phyloP scores from a whole-genome alignment of 2,113 vertebrate genomes.

The Arothron firmamentum region DNA sequence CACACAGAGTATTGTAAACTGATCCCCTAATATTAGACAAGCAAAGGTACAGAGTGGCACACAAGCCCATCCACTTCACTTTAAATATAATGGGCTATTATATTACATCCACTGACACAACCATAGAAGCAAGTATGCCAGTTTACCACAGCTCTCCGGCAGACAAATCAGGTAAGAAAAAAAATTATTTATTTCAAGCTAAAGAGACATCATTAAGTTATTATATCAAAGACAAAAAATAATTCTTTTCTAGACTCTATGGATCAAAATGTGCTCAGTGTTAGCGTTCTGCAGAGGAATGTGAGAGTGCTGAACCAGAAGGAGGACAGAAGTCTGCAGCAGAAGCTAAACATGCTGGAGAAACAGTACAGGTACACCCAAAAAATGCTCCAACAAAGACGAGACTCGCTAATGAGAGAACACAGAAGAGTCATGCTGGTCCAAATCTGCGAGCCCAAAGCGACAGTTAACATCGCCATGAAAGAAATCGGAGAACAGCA shows the following conservation, averaged over 20 bases:
- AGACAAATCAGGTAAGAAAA: not conserved
- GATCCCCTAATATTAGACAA: not conserved
- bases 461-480: conserved; percentile 70
- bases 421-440: conserved; percentile 56
- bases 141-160: not conserved
- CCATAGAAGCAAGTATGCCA: conserved; percentile 23
- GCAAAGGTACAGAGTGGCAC: conserved; percentile 5
- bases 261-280: conserved; percentile 37
- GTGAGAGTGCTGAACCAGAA: conserved; percentile 64
- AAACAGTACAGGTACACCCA: conserved; percentile 52
- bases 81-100: conserved; percentile 39
- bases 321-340: conserved; percentile 62
- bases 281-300: conserved; percentile 28
- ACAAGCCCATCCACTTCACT: conserved; percentile 4
- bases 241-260: conserved; percentile 28
- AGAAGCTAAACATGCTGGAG: conserved; percentile 61
- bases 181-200: not conserved
- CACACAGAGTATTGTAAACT: too few relatives aligned
- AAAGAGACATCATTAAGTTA: not conserved
- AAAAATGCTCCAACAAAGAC: conserved; percentile 60
- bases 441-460: conserved; percentile 64
- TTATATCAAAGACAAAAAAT: not conserved
- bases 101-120: conserved; percentile 8
- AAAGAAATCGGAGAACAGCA: conserved; percentile 48
- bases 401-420: conserved; percentile 45